A percentile compares a stretch with the other conserved stretches of the same genome.
These are phyloP conservation scores for Sarcophaga subvicina DNA, from an alignment of 2,888 invertebrate species.

Conservation along the genomic window DNA sequence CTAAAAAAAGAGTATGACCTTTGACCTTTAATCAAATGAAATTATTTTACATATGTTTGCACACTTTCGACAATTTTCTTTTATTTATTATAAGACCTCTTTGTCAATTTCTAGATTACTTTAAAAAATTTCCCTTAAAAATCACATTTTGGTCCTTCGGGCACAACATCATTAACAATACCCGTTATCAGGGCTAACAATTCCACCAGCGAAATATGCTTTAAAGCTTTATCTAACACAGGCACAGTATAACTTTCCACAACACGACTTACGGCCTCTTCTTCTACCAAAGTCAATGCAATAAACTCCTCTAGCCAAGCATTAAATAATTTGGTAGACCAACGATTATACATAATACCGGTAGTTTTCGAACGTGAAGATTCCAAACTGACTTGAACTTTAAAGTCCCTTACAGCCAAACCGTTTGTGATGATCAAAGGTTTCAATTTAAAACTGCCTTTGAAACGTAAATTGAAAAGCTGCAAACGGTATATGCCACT, in stretches of 20 bases:
- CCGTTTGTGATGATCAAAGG: slow-evolving; percentile 71
- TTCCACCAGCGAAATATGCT: slow-evolving; percentile 73
- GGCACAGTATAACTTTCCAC: slow-evolving; percentile 73
- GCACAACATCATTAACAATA: slow-evolving; percentile 72
- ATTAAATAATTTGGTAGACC: slow-evolving; percentile 73
- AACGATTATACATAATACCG: slow-evolving; percentile 73
- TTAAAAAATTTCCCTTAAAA: background rate
- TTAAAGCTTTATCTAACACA: slow-evolving; percentile 69
- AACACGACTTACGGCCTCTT: slow-evolving; percentile 72
- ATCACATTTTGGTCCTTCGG: slow-evolving; percentile 73
- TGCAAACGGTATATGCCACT: slow-evolving; percentile 73
- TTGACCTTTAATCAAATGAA: too few relatives aligned
- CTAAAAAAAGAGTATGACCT: too few relatives aligned
- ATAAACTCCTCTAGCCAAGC: slow-evolving; percentile 74
- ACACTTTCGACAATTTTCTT: too few relatives aligned
- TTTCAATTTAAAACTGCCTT: slow-evolving; percentile 75
- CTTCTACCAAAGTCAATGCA: slow-evolving; percentile 74
- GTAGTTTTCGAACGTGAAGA: slow-evolving; percentile 73
- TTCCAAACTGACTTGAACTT: slow-evolving; percentile 72
- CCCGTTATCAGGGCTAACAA: slow-evolving; percentile 74
- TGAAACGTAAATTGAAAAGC: slow-evolving; percentile 72
- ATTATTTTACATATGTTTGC: too few relatives aligned
- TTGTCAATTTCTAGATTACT: too few relatives aligned
- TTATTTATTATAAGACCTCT: too few relatives aligned
- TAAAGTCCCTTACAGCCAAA: slow-evolving; percentile 72